Conservation (phyloP, 64 coral and sea anemone species). For the Acropora yongei region DNA sequence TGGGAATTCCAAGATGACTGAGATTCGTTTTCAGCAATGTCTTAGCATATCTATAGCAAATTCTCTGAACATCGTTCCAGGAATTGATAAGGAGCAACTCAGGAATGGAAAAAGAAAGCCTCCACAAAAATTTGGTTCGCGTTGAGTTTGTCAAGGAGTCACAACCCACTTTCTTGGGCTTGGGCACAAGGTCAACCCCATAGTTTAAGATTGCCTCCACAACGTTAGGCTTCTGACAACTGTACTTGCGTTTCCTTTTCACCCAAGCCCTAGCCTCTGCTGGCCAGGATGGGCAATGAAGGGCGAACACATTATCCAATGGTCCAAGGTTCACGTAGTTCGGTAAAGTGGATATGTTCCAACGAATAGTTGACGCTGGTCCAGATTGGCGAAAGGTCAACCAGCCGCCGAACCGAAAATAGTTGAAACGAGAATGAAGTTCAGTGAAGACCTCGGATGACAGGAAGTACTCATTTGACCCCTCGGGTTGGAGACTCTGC, state of each 20-base stretch:
- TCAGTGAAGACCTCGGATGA: conserved; percentile 21
- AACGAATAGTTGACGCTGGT: conserved; percentile 14
- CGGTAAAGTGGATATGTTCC: conserved; percentile 16
- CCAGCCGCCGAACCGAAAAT: conserved; percentile 17
- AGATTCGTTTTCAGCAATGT: conserved; percentile 18
- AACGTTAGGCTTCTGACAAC: not conserved
- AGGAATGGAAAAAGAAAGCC: conserved; percentile 17
- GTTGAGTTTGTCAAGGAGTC: not conserved
- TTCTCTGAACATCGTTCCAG: conserved; percentile 13
- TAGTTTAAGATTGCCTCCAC: not conserved
- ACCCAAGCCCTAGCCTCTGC: not conserved
- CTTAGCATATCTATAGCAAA: conserved; percentile 17
- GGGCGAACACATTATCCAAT: conserved; percentile 11
- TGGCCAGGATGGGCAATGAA: conserved; percentile 21
- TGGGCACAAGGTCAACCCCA: conserved; percentile 3
- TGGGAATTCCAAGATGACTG: not conserved
- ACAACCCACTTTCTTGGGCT: conserved; percentile 2
- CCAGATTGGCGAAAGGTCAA: conserved; percentile 22
- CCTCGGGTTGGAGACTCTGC: conserved; percentile 10
- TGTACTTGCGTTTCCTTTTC: conserved; percentile 1
- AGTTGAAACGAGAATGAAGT: conserved; percentile 28
- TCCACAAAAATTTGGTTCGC: conserved; percentile 2
- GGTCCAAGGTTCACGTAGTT: conserved; percentile 13
- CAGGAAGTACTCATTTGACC: not conserved
- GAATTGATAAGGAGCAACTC: conserved; percentile 13